Base-by-base conservation (phyloP, 1,140 invertebrate genomes). In the Diuraphis noxia region DNA sequence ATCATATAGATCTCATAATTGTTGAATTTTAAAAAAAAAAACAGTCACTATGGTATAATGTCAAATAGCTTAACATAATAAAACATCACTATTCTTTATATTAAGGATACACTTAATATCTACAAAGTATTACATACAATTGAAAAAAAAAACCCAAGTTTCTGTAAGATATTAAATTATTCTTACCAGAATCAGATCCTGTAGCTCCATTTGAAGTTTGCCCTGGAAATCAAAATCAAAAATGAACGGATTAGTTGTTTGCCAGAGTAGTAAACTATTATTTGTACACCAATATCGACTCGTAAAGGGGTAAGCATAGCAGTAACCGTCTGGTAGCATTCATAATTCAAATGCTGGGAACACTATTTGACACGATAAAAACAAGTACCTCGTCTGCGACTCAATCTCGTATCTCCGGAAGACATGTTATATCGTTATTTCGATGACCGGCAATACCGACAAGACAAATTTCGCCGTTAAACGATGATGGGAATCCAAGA, bases 101-200 rank as follows among this genome's bases (percentile, higher is more conserved):
- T 10, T 34, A 17, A n/a, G 34, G 30, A n/a, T 17, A 72, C 19
- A 72, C 10, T 17, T 10, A 63, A 63, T 63, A 9, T 10, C 10
- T 30, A 30, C 13, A 72, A n/a, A n/a, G 10, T n/a, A 72, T 4
- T 17, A n/a, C 3, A 5, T n/a, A 72, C n/a, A 19, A 72, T n/a
- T 63, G 13, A 34, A 34, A 19, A 43, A 84, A 43, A 43, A 43
- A 84, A 34, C n/a, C n/a, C n/a, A n/a, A 17, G n/a, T 5, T 17
- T 9, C 81, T 30, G 40, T 30, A 41, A 46, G 30, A 46, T 34
- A 86, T 30, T 19, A 19, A 10, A 92, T 88, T 34, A 40, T 79
- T 81, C 89, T 91, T 91, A 91, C 89, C 89, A 25, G 89, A 91
- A 34, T 91, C 77, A 10, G 89, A 91, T 82, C 89, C 77, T 40